Evolutionary conservation across 2,888 invertebrate species (phyloP), one percentile per base, ranked within the genome.

Genomic region (Acleris holmiana): DNA sequence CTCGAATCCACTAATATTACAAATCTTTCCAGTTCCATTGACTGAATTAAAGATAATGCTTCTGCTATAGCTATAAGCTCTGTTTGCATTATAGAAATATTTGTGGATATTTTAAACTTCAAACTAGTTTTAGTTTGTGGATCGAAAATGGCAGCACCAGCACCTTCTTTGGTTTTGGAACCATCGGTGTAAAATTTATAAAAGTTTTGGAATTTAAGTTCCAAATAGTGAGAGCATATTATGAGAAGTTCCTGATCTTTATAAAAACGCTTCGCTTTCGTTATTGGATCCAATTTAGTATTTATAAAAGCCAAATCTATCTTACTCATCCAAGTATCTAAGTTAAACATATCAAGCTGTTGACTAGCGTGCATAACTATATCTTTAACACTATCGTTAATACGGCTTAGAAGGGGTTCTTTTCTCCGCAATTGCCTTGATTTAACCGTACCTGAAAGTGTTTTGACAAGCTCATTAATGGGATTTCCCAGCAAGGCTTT

Each of bases 251-350:
- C 29, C 29, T 13, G 29, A 10, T 13, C 3, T 29, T 29, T 29
- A 10, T 29, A 29, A 29, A 29, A 23, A 21, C 46, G 23, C 8
- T 8, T 46, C 18, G 23, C 10, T 25, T 55, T 25, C 25, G 55
- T 44, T 44, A 25, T 7, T 23, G 19, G 8, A 6, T 17, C n/a
- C n/a, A 23, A 21, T 23, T 23, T 15, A 44, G 21, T 17, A 25
- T 55, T 46, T 46, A 46, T 25, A 2, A 44, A 10, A 18, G 54
- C 19, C 17, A 55, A 17, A 17, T 55, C 44, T 23, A 55, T 23
- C n/a, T 4, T 55, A 23, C 54, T 53, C 35, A 21, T 18, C 53
- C 53, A 54, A 6, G 54, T 54, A 17, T 54, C 54, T 15, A 54
- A 17, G 4, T 40, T 21, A 4, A 41, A 54, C 13, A 41, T 19